Evolutionary conservation across 2,113 vertebrate genomes (phyloP).

Genomic region (Pterocles burchelli): DNA sequence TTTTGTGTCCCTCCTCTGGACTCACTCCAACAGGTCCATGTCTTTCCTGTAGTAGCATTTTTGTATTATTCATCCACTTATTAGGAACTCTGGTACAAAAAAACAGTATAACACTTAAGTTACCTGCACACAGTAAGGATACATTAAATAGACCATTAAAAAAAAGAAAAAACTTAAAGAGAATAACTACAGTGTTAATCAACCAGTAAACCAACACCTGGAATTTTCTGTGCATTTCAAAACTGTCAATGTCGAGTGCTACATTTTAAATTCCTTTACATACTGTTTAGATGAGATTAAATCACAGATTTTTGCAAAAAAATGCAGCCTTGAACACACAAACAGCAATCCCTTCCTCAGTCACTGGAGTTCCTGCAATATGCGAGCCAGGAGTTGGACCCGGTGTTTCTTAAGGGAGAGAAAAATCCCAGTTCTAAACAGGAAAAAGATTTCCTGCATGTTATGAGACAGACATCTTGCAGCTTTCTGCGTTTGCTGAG

Average conservation of each 20-base stretch:
- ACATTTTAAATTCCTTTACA: neutral
- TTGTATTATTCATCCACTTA: neutral
- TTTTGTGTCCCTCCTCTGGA: no score
- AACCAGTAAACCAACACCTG: neutral
- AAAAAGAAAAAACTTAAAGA: neutral
- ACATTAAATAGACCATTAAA: neutral
- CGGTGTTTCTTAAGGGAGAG: neutral
- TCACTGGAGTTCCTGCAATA: neutral
- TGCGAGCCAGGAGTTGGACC: neutral
- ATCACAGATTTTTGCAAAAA: neutral
- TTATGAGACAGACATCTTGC: neutral
- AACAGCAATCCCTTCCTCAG: neutral
- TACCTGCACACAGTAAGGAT: neutral
- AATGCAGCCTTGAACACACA: neutral
- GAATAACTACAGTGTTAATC: neutral
- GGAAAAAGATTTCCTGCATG: neutral
- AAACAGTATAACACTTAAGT: neutral
- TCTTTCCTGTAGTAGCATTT: neutral
- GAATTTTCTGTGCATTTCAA: neutral
- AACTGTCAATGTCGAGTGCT: neutral
- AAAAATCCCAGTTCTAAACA: neutral
- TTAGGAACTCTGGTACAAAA: neutral
- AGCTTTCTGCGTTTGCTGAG: neutral
- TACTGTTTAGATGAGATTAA: neutral
- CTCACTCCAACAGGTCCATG: no score